Base-by-base conservation (phyloP, 2,797 vertebrate genomes). In the Paguma larvata region DNA sequence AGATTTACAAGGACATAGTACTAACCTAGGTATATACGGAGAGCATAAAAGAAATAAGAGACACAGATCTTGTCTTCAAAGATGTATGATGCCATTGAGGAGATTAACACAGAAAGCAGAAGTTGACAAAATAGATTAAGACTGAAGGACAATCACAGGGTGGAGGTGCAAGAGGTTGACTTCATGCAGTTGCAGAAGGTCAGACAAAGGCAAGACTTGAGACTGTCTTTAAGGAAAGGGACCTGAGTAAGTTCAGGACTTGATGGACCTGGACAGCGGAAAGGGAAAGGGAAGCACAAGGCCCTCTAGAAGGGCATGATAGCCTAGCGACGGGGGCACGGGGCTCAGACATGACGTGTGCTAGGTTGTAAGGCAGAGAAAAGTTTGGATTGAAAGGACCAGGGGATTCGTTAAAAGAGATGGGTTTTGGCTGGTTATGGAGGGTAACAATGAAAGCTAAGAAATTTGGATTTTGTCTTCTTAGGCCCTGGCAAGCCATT, bases 101-200 rank as follows among this genome's bases (percentile, higher is more conserved):
- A 88, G 72, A 51, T 77, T 30, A 67, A 90, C 53, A 63, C 38
- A 68, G 70, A 92, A 89, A 56, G n/a, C 75, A 87, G 62, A 95
- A 59, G 59, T 18, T 97, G n/a, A 82, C 59, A 70, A 92, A 91
- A 59, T 11, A 67, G 44, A 84, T 27, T 78, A 34, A 80, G 38
- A 67, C 62, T 44, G 93, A 78, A 67, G n/a, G 23, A 32, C 32
- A 30, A 0, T 51, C 32, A 34, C 30, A 38, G 75, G 25, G 3
- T 25, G 2, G 1, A 1, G 15, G 10, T 72, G 7, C 18, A 62
- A 87, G 44, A 48, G 38, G 46, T 32, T 59, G 72, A 30, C 32
- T 56, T 67, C 44, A 65, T 44, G 62, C 13, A 13, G 21, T 44
- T 32, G 14, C 32, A 32, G 44, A n/a, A 25, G n/a, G 38, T 90